phyloP scores from a whole-genome alignment of 2,113 vertebrate genomes.

The Thalassoma bifasciatum region DNA sequence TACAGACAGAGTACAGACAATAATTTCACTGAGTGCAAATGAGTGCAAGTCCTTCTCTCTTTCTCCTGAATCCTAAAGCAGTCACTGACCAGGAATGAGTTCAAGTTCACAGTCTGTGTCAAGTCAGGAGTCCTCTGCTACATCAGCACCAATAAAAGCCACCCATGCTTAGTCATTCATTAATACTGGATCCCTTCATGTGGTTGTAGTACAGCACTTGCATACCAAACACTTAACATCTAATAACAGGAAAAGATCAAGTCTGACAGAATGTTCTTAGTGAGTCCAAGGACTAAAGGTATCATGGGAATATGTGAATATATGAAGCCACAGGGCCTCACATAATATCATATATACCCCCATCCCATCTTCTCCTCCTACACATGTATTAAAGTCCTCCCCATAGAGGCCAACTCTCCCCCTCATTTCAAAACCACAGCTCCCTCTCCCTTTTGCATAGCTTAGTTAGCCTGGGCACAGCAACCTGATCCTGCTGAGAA shows the following conservation, averaged over 20 bases:
- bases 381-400: constrained; percentile 43
- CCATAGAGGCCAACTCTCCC: constrained; percentile 27
- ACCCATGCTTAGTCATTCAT: not conserved
- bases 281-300: constrained; percentile 2
- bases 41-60: no score
- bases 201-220: not conserved
- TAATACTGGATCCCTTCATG: not conserved
- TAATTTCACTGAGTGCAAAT: no score
- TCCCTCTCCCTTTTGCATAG: constrained; percentile 44
- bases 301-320: constrained; percentile 33
- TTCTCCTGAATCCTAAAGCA: no score
- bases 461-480: constrained; percentile 42
- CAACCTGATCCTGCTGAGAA: constrained; percentile 79
- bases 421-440: constrained; percentile 60
- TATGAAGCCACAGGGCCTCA: constrained; percentile 33
- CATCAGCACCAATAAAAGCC: not conserved
- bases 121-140: no score
- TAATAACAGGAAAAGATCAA: constrained; percentile 24
- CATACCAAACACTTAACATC: constrained; percentile 12
- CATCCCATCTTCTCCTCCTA: constrained; percentile 34
- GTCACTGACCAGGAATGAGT: no score
- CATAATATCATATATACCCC: constrained; percentile 29
- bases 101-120: no score
- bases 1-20: no score
- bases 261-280: constrained; percentile 18